A percentile compares a stretch with the other conserved stretches of the same genome.
These are phyloP conservation scores for Panonychus citri DNA, from an alignment of 1,140 invertebrate genomes.

Conservation along the genomic window DNA sequence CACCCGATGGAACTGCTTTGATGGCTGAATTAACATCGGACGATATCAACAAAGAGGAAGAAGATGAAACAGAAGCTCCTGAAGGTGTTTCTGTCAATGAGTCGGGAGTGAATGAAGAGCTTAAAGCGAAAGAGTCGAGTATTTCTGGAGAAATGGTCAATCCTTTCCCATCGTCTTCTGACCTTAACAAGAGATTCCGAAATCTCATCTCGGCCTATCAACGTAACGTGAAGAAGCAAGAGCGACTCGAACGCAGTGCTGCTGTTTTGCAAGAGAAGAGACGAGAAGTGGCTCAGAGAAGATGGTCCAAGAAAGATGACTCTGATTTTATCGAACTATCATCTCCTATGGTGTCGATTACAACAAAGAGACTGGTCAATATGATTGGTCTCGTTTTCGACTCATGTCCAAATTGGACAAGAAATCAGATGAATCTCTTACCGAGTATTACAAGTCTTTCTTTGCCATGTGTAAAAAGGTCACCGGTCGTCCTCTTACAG, in stretches of 20 bases:
- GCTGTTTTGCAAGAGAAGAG: conserved; percentile 50
- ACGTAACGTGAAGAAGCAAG: conserved; percentile 45
- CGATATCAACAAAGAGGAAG: conserved; percentile 25
- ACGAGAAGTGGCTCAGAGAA: conserved; percentile 40
- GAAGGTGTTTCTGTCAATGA: conserved; percentile 5
- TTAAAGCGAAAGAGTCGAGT: too few species aligned
- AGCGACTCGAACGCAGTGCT: conserved; percentile 83
- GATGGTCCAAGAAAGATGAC: conserved; percentile 87
- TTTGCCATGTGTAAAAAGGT: conserved; percentile 80
- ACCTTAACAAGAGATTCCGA: conserved; percentile 77
- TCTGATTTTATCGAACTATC: conserved; percentile 81
- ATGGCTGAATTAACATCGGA: conserved; percentile 25
- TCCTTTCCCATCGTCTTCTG: conserved; percentile 64
- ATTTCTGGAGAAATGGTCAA: background rate
- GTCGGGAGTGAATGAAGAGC: background rate
- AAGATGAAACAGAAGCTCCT: conserved; percentile 16
- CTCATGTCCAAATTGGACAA: conserved; percentile 67
- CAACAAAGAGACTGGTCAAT: conserved; percentile 49
- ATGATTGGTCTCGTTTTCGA: conserved; percentile 78
- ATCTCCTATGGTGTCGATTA: conserved; percentile 91
- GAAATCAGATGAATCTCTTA: conserved; percentile 79
- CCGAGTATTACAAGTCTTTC: conserved; percentile 88
- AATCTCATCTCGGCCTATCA: conserved; percentile 92
- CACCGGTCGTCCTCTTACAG: conserved; percentile 47
- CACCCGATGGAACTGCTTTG: conserved; percentile 35